Evolutionary conservation across 1,140 invertebrate genomes (phyloP).

Genomic region (Steinernema feltiae): DNA sequence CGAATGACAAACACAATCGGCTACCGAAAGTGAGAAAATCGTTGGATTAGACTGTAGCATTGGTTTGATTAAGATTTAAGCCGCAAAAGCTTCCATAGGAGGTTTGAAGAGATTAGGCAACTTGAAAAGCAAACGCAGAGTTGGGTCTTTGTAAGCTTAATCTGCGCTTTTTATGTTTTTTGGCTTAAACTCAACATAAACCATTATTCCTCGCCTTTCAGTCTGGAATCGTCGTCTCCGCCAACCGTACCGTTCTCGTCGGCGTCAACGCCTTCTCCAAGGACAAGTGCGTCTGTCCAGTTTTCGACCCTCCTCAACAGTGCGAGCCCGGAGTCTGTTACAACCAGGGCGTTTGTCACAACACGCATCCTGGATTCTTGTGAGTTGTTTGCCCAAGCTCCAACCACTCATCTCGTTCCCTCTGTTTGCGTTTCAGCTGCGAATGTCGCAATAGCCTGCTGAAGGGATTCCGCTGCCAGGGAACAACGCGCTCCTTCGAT

Average conservation of each 20-base stretch:
- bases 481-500: slow-evolving; percentile 51
- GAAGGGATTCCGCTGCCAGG: slow-evolving; percentile 52
- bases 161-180: neutral
- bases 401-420: slow-evolving; percentile 9
- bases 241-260: slow-evolving; percentile 52
- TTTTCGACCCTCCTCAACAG: slow-evolving; percentile 41
- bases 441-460: slow-evolving; percentile 50
- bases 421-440: slow-evolving; percentile 41
- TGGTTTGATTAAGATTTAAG: neutral
- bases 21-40: too few species aligned
- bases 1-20: too few species aligned
- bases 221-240: slow-evolving; percentile 48
- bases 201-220: slow-evolving; percentile 18
- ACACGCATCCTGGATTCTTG: slow-evolving; percentile 51
- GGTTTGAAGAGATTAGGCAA: neutral
- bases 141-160: neutral
- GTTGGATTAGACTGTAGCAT: too few species aligned
- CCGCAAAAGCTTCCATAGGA: neutral
- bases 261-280: slow-evolving; percentile 49
- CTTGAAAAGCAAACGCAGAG: neutral
- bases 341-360: slow-evolving; percentile 56
- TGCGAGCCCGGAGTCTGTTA: slow-evolving; percentile 44
- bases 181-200: neutral
- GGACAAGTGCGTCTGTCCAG: slow-evolving; percentile 52
- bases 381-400: slow-evolving; percentile 27